Evolutionary conservation across 2,797 vertebrate genomes (phyloP).

Genomic region (Nyctalus aviator): DNA sequence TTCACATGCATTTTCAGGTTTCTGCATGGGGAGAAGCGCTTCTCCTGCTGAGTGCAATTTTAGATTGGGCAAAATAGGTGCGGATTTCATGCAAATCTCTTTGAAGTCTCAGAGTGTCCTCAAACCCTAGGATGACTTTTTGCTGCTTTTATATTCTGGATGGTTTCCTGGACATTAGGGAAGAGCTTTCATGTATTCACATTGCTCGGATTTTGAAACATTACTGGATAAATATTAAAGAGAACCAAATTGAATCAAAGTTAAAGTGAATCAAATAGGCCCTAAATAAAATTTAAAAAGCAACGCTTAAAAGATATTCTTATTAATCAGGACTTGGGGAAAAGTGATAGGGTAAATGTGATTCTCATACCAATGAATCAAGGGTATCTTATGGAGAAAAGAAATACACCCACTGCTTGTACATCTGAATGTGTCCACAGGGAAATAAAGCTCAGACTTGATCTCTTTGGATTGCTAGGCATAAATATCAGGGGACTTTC

Average conservation of each 20-base stretch:
- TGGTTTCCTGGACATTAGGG: slow-evolving; percentile 70
- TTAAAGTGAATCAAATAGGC: slow-evolving; percentile 73
- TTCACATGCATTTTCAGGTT: slow-evolving; percentile 70
- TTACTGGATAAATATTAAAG: slow-evolving; percentile 81
- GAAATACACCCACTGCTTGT: background rate
- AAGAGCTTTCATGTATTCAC: slow-evolving; percentile 75
- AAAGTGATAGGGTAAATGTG: slow-evolving; percentile 30
- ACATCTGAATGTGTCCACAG: background rate
- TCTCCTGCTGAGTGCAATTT: slow-evolving; percentile 70
- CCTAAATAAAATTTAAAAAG: slow-evolving; percentile 71
- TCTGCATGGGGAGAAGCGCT: slow-evolving; percentile 57
- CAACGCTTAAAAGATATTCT: slow-evolving; percentile 64
- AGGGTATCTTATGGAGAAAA: background rate
- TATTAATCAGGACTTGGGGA: slow-evolving; percentile 65
- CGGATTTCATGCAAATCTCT: slow-evolving; percentile 66
- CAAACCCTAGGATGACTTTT: slow-evolving; percentile 69
- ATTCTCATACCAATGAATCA: slow-evolving; percentile 45
- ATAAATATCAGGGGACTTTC: background rate
- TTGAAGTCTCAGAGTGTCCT: slow-evolving; percentile 71
- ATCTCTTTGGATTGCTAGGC: background rate
- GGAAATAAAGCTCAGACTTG: background rate
- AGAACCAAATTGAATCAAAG: slow-evolving; percentile 75
- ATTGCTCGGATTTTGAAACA: slow-evolving; percentile 64
- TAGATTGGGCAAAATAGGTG: slow-evolving; percentile 60
- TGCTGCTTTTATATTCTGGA: slow-evolving; percentile 74